phyloP scores from a whole-genome alignment of 2,888 invertebrate genomes.

The Alloscopus bannaensis region DNA sequence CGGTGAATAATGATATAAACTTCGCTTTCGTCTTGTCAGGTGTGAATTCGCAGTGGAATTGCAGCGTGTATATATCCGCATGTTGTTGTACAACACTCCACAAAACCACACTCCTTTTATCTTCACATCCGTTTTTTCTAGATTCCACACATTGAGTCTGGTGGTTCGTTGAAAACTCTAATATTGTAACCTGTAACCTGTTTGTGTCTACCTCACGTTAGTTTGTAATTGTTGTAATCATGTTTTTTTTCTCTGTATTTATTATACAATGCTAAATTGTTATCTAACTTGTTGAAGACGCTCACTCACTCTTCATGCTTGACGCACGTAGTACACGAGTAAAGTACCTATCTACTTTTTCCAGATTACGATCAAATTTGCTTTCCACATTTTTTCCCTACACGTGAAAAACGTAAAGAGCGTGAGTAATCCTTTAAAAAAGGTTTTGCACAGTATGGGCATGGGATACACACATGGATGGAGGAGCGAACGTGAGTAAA shows the following conservation, averaged over 20 bases:
- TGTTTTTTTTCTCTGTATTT: conserved; percentile 2
- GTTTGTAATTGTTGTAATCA: conserved; percentile 31
- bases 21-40: conserved; percentile 17
- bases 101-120: too few species aligned
- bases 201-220: conserved; percentile 30
- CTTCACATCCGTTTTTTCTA: conserved; percentile 13
- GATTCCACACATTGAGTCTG: background rate
- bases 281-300: background rate
- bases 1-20: too few species aligned
- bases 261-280: background rate
- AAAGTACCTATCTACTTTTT: conserved; percentile 23
- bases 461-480: too few species aligned
- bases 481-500: conserved; percentile 8
- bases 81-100: too few species aligned
- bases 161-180: too few species aligned
- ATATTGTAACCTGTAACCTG: conserved; percentile 14
- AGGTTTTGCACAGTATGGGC: too few species aligned
- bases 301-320: background rate
- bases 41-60: conserved; percentile 36
- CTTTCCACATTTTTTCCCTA: background rate
- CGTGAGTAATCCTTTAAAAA: conserved; percentile 4
- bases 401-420: background rate
- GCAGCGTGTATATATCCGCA: conserved; percentile 3
- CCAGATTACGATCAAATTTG: conserved; percentile 31
- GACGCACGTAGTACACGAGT: background rate